These are phyloP conservation scores for Tyto alba DNA, from an alignment of 2,113 vertebrate genomes.

Conservation along the genomic window DNA sequence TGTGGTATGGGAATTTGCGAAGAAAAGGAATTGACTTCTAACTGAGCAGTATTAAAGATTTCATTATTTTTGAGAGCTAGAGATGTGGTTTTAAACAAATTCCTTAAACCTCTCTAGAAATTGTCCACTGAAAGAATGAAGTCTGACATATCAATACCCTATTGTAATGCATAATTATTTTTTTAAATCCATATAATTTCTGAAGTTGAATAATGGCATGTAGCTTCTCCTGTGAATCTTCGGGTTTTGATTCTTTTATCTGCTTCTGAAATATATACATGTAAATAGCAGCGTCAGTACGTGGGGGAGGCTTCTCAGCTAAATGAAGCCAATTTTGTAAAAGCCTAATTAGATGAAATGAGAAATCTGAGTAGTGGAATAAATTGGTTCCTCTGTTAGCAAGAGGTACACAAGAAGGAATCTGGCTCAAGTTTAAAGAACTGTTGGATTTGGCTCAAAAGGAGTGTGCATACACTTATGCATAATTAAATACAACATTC, in stretches of 20 bases:
- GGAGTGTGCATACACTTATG: neutral
- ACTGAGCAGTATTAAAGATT: neutral
- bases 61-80: neutral
- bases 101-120: neutral
- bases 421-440: slow-evolving; percentile 36
- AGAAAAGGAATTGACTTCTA: neutral
- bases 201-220: neutral
- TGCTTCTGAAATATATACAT: neutral
- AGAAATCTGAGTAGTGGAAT: slow-evolving; percentile 43
- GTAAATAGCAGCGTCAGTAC: neutral
- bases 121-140: neutral
- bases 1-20: neutral
- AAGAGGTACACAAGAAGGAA: neutral
- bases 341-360: neutral
- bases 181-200: neutral
- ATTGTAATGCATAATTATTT: neutral
- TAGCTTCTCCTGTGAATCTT: neutral
- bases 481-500: slow-evolving; percentile 33
- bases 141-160: neutral
- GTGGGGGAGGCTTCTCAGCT: neutral
- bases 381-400: slow-evolving; percentile 16
- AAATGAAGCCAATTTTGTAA: neutral
- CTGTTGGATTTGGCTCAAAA: slow-evolving; percentile 8
- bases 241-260: neutral
- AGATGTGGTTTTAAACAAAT: neutral